Evolutionary conservation across 2,797 vertebrate species (phyloP).

Genomic region (Crenichthys baileyi): DNA sequence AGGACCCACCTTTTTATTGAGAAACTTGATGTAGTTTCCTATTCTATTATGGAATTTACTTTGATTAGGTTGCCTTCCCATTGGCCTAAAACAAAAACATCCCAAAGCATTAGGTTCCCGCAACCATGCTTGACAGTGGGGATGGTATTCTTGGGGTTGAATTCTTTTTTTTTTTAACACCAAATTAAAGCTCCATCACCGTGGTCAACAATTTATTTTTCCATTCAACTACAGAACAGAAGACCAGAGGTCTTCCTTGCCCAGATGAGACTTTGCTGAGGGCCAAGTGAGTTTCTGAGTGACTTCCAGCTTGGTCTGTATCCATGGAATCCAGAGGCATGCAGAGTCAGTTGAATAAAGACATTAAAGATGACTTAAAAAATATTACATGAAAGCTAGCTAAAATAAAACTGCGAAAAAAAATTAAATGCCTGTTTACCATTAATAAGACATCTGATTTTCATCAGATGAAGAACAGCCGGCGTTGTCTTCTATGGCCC

Average conservation of each 20-base stretch:
- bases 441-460: constrained; percentile 1
- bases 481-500: constrained; percentile 18
- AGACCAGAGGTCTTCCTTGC: neutral
- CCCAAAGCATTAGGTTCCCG: no score
- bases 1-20: neutral
- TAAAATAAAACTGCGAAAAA: neutral
- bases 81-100: neutral
- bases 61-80: neutral
- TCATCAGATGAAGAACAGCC: constrained; percentile 7
- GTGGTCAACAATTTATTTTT: neutral
- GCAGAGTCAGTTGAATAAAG: neutral
- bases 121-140: no score
- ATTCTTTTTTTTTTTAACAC: neutral
- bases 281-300: neutral
- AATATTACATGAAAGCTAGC: neutral
- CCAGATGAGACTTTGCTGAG: neutral
- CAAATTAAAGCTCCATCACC: neutral
- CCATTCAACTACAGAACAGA: neutral
- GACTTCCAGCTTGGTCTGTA: neutral
- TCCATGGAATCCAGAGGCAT: neutral
- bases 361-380: neutral
- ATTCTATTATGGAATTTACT: neutral
- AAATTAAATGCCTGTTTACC: neutral
- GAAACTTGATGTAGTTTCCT: neutral
- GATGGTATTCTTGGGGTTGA: neutral